These are phyloP conservation scores for Brachionus sp. DNA, from an alignment of 1,140 invertebrate species.

Conservation along the genomic window DNA sequence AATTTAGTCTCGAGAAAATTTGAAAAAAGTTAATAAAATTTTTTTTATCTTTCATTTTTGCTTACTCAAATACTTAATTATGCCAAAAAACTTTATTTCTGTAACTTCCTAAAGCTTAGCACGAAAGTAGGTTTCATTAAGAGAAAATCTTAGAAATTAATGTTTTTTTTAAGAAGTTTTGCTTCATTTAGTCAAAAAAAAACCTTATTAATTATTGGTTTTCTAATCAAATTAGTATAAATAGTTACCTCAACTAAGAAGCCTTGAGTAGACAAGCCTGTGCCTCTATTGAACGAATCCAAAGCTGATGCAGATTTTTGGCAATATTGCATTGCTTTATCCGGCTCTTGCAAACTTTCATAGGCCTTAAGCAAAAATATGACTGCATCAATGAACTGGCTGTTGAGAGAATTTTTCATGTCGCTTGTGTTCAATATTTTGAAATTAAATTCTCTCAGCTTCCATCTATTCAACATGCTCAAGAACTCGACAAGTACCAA, in stretches of 20 bases:
- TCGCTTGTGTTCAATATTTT: neutral
- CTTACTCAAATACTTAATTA: too few relatives aligned
- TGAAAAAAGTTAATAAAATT: too few relatives aligned
- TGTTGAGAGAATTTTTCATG: neutral
- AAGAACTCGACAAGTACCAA: slow-evolving; percentile 3
- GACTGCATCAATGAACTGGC: neutral
- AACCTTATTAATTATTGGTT: too few relatives aligned
- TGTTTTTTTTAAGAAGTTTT: too few relatives aligned
- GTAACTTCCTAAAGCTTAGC: too few relatives aligned
- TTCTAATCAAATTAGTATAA: too few relatives aligned
- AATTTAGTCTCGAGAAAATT: too few relatives aligned
- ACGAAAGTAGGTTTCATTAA: too few relatives aligned
- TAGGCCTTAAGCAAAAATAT: neutral
- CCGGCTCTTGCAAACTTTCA: neutral
- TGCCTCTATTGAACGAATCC: neutral
- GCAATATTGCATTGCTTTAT: neutral
- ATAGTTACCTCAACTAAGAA: neutral
- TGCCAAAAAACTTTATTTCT: too few relatives aligned
- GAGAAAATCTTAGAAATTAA: too few relatives aligned
- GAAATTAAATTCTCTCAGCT: neutral
- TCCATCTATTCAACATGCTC: slow-evolving; percentile 15
- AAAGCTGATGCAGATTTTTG: neutral
- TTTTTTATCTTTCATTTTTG: too few relatives aligned
- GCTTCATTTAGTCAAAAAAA: too few relatives aligned
- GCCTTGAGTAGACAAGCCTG: neutral